Conservation (phyloP, 2,797 vertebrate genomes). For the Hybognathus amarus region DNA sequence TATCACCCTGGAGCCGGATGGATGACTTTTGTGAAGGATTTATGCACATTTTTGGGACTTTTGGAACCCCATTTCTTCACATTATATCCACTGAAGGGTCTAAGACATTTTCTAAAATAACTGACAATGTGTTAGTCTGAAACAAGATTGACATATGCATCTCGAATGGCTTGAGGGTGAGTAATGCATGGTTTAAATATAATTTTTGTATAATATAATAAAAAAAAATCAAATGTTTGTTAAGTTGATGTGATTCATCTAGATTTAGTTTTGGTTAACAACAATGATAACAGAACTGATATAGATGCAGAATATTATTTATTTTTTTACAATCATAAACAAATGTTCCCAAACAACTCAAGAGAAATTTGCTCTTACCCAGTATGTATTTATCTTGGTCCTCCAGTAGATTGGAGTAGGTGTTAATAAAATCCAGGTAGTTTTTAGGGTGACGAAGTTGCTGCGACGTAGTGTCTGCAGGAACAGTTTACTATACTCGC, state of each 20-base stretch:
- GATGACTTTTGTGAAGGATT: too few relatives aligned
- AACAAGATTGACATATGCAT: too few relatives aligned
- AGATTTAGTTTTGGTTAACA: background rate
- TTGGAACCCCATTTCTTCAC: too few relatives aligned
- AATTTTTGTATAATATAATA: too few relatives aligned
- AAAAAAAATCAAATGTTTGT: background rate
- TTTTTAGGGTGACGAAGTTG: constrained; percentile 97
- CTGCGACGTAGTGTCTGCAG: constrained; percentile 88
- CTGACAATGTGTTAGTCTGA: too few relatives aligned
- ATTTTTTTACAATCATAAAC: constrained; percentile 11
- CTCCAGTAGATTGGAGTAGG: constrained; percentile 84
- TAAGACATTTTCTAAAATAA: too few relatives aligned
- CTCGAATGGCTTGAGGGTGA: too few relatives aligned
- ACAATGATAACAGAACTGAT: background rate
- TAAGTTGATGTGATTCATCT: background rate
- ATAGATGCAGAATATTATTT: constrained; percentile 2
- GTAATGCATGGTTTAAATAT: too few relatives aligned
- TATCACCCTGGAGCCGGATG: too few relatives aligned
- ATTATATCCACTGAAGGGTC: too few relatives aligned
- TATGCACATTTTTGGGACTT: too few relatives aligned
- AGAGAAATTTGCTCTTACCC: constrained; percentile 73
- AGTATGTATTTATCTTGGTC: constrained; percentile 89
- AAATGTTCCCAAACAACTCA: constrained; percentile 1
- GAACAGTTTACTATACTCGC: constrained; percentile 85
- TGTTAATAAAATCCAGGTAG: constrained; percentile 92